Evolutionary conservation across 2,113 vertebrate genomes (phyloP).

Genomic region (Neotoma lepida): DNA sequence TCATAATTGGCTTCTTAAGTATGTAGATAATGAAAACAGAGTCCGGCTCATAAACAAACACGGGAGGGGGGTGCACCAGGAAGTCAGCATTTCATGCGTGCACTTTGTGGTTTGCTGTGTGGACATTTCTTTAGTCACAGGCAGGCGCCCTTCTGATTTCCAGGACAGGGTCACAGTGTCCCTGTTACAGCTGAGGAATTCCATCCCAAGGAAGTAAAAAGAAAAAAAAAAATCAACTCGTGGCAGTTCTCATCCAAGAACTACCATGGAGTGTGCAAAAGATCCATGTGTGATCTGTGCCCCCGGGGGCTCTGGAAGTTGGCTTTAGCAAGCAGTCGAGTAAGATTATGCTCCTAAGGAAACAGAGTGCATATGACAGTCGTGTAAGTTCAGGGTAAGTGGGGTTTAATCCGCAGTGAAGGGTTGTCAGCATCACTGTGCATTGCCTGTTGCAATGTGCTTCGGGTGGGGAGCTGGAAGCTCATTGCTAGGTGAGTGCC

Average conservation of each 20-base stretch:
- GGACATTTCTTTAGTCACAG: not conserved
- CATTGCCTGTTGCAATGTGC: not conserved
- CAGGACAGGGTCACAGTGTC: slow-evolving; percentile 24
- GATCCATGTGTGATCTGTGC: not conserved
- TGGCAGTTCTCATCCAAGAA: not conserved
- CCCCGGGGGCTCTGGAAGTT: not conserved
- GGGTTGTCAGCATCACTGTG: not conserved
- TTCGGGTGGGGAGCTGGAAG: not conserved
- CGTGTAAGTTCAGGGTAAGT: not conserved
- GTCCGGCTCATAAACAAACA: slow-evolving; percentile 31
- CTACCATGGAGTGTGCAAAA: not conserved
- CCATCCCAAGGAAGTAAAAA: not conserved
- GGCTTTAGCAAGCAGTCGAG: not conserved
- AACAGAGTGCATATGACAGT: not conserved
- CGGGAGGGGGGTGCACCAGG: rapidly evolving
- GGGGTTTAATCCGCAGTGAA: not conserved
- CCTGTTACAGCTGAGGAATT: slow-evolving; percentile 45
- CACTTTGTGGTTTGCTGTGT: not conserved
- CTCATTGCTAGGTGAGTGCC: not conserved
- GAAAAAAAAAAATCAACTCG: not conserved
- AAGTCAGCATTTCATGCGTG: not conserved
- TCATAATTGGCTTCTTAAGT: slow-evolving; percentile 67
- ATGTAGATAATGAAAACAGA: slow-evolving; percentile 64
- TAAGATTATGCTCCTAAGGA: not conserved
- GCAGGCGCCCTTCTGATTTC: slow-evolving; percentile 13